These are phyloP conservation scores for Psephotus haematonotus DNA, from an alignment of 2,113 vertebrate species.

Conservation along the genomic window DNA sequence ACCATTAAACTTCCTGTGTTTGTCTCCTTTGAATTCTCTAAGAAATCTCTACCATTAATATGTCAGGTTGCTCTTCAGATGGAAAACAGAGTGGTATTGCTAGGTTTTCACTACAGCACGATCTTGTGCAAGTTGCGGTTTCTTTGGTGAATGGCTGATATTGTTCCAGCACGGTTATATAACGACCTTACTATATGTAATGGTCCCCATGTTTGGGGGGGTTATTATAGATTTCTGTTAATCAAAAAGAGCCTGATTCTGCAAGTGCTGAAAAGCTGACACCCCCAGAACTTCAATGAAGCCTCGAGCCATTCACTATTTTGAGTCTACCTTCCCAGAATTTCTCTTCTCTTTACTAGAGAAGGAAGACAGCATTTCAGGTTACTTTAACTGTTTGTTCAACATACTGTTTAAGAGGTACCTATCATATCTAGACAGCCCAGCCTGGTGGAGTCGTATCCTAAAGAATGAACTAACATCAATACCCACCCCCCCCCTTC, in stretches of 20 bases:
- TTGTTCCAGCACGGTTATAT: background rate
- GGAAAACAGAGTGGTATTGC: background rate
- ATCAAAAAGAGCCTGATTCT: background rate
- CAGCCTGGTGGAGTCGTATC: background rate
- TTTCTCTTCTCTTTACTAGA: background rate
- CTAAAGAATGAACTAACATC: background rate
- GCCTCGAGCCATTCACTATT: background rate
- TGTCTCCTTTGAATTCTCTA: background rate
- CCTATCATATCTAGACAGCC: background rate
- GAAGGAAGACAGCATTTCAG: background rate
- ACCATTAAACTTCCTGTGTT: background rate
- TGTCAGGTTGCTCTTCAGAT: background rate
- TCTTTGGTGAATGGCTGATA: background rate
- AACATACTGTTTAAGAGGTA: background rate
- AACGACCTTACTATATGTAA: accelerated
- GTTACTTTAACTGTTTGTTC: background rate
- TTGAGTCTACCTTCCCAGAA: background rate
- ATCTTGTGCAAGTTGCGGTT: background rate
- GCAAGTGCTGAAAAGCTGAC: background rate
- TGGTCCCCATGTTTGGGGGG: background rate
- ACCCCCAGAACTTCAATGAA: background rate
- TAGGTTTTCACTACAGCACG: background rate
- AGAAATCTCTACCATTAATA: background rate
- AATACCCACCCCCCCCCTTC: accelerated
- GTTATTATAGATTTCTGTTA: background rate